Evolutionary conservation across 1,140 invertebrate species (phyloP), one percentile per base, ranked within the genome.

Genomic region (Doryteuthis pealeii): DNA sequence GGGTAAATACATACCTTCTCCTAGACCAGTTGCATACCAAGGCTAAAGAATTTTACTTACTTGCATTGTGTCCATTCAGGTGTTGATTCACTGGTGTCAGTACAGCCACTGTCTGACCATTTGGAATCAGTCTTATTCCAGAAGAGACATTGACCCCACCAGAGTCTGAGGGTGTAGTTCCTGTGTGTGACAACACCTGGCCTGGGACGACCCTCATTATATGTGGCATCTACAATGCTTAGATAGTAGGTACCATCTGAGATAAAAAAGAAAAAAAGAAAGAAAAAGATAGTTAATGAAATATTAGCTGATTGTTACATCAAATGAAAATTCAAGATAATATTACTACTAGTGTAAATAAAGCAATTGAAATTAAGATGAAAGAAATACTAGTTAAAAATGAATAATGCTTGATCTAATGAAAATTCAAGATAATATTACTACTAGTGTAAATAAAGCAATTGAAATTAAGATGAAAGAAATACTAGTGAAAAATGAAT

Each of bases 91-190:
- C 74, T 74, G 33, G 76, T 74, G 6, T 82, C 77, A 67, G 76
- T 73, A 71, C 86, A 87, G 5, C 86, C 86, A 67, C 80, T 71
- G 10, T 74, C 71, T 40, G 80, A 79, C 86, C 86, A 87, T 12
- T 66, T 49, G 26, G 73, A 67, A 8, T 70, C 33, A 2, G 67
- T 70, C 6, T 79, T 68, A 70, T 84, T 78, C 86, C 86, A 87
- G 78, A 79, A 87, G 2, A 87, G 49, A 77, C 86, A 87, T n/a
- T 81, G 67, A 18, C 81, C 81, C 80, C 82, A 84, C 86, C 86
- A 87, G 10, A 84, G 35, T 32, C 75, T 82, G 1, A 87, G 72
- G 15, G 80, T 80, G 77, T 87, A 87, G 69, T 83, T 76, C 14
- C 84, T 79, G 14, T 73, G 70, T 10, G 74, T 71, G 33, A 85